These are phyloP conservation scores for Darevskia nairensis DNA, from an alignment of 2,797 vertebrate genomes.

Conservation along the genomic window DNA sequence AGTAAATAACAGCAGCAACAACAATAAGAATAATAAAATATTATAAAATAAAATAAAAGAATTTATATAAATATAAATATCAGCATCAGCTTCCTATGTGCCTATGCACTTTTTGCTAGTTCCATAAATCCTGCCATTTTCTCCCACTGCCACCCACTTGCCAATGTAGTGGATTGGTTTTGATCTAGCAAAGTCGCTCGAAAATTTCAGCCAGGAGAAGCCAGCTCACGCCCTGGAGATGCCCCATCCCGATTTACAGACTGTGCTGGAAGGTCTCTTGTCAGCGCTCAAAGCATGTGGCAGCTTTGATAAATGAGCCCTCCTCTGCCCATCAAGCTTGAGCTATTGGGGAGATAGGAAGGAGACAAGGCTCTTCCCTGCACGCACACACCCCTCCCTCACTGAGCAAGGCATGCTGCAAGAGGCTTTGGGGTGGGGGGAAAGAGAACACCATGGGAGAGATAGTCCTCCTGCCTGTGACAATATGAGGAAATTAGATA, in stretches of 20 bases:
- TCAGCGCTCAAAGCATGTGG: conserved; percentile 68
- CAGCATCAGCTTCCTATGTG: no score
- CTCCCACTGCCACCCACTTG: conserved; percentile 14
- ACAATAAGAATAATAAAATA: no score
- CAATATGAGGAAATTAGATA: conserved; percentile 85
- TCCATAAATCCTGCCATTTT: no score
- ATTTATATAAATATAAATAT: no score
- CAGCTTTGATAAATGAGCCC: conserved; percentile 74
- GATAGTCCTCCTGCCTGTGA: conserved; percentile 71
- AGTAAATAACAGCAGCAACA: no score
- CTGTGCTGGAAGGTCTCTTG: conserved; percentile 46
- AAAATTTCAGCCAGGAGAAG: conserved; percentile 33
- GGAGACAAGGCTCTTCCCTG: conserved; percentile 58
- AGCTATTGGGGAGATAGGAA: conserved; percentile 70
- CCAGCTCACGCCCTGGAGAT: not conserved
- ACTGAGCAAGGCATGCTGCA: conserved; percentile 42
- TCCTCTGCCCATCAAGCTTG: conserved; percentile 66
- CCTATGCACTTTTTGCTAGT: no score
- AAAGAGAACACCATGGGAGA: conserved; percentile 51
- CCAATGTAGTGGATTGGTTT: conserved; percentile 55
- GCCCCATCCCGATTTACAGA: not conserved
- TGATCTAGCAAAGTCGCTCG: conserved; percentile 27
- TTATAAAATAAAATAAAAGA: no score
- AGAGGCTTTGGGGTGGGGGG: conserved; percentile 19
- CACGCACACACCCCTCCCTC: not conserved